Percentiles rank a stretch among this genome's conserved stretches.
Conservation (phyloP, 2,797 vertebrate genomes). For the Rachycentron canadum region DNA sequence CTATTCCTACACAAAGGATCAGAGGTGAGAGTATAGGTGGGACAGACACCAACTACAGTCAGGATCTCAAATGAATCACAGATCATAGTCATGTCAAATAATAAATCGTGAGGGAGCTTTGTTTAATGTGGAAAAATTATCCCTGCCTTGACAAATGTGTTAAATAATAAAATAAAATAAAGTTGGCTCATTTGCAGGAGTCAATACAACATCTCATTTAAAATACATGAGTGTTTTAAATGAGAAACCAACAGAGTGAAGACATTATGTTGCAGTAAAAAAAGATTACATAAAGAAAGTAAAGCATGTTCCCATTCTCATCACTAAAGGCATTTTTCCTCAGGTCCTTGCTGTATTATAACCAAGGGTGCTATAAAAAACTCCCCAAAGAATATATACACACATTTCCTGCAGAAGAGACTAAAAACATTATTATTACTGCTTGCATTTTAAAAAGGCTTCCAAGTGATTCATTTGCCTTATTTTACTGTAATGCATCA, state of each 20-base stretch:
- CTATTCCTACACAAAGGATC: constrained; percentile 91
- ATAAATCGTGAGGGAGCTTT: neutral
- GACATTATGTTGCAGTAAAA: neutral
- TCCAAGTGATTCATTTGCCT: neutral
- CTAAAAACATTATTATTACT: neutral
- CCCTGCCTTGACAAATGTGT: neutral
- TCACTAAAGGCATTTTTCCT: neutral
- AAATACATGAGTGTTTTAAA: constrained; percentile 3
- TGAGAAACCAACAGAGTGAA: neutral
- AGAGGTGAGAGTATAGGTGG: neutral
- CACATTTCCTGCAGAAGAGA: neutral
- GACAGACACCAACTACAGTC: neutral
- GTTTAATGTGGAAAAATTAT: neutral
- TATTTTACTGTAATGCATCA: neutral
- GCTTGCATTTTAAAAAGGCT: neutral
- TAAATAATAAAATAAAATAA: neutral
- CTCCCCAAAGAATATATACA: neutral
- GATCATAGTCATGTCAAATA: neutral
- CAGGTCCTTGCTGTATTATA: neutral
- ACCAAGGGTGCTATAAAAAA: neutral
- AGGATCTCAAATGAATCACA: neutral
- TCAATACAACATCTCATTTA: constrained; percentile 5
- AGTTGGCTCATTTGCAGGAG: constrained; percentile 16
- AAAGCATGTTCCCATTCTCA: constrained; percentile 5
- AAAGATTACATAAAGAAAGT: neutral